A percentile compares a stretch with the other conserved stretches of the same genome.
phyloP scores from a whole-genome alignment of 2,888 invertebrate species.

The Chymomyza amoena region DNA sequence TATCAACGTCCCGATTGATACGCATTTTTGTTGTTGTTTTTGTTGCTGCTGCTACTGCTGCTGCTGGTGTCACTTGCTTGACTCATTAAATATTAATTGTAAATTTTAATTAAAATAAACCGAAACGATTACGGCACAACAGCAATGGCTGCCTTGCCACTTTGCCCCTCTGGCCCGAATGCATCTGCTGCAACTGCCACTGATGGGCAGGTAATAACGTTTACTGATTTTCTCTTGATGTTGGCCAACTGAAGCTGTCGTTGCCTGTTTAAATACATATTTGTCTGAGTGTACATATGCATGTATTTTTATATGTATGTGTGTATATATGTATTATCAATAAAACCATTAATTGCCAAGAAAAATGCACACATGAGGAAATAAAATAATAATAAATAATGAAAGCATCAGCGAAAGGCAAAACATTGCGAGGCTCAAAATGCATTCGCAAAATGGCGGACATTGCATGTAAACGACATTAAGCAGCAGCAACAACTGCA shows the following conservation, averaged over 20 bases:
- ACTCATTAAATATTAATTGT: constrained; percentile 74
- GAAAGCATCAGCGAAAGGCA: neutral
- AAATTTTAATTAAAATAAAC: constrained; percentile 73
- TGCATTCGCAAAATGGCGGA: neutral
- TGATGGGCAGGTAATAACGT: constrained; percentile 55
- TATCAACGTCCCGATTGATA: constrained; percentile 11
- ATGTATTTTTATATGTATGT: neutral
- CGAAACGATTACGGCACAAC: constrained; percentile 41
- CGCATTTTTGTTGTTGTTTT: neutral
- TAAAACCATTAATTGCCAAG: constrained; percentile 5
- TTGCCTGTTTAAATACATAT: neutral
- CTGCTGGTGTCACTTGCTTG: constrained; percentile 45
- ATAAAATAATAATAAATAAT: constrained; percentile 45
- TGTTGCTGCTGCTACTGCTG: constrained; percentile 17
- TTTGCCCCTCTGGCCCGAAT: neutral
- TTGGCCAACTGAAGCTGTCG: neutral
- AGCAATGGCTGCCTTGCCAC: neutral
- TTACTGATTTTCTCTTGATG: constrained; percentile 33
- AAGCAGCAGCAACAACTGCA: neutral
- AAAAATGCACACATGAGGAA: constrained; percentile 31
- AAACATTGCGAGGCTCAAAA: neutral
- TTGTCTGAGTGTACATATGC: neutral
- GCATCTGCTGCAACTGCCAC: constrained; percentile 2
- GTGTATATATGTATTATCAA: neutral
- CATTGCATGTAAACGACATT: neutral